Evolutionary conservation across 2,113 vertebrate species (phyloP), one percentile per base, ranked within the genome.

Genomic region (Rhipidura dahli): DNA sequence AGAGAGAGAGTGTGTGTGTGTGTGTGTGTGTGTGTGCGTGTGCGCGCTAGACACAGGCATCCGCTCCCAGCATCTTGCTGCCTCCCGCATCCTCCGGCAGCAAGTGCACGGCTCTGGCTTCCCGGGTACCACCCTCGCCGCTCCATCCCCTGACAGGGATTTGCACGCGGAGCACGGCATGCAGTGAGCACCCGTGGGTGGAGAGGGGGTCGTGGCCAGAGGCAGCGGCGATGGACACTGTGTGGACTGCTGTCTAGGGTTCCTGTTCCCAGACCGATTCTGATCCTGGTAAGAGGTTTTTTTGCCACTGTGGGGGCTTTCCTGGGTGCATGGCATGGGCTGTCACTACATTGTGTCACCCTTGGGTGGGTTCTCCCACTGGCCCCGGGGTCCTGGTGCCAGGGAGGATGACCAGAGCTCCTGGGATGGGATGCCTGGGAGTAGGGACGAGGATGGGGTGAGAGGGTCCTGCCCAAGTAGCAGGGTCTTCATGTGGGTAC

Each of bases 41-140:
- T 0, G 44, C 1, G 50, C 33, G 59, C 83, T 63, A 94, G 92
- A 94, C 92, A 91, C 83, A 83, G 83, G 78, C 92, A 94, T 91
- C 92, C 83, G 42, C 92, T 94, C 83, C 13, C 83, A 91, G 88
- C 88, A 87, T 94, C 88, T 73, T 39, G 19, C 72, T 83, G 88
- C 76, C 88, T 94, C 60, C 83, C 73, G 92, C 88, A 94, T 94
- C 88, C 88, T 91, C 30, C 42, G 6, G 92, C 83, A 87, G 88
- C 83, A 87, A 94, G 92, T 87, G 88, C 83, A 91, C 42, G 65
- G 83, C 83, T 91, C 60, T 83, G 71, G 78, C 59, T 83, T 35
- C 37, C 83, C 5, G 71, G 83, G 88, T 87, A 72, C 77, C 83
- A 91, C 65, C 83, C 65, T 87, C 16, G 9, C 66, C 0, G 26